A percentile compares a stretch with the other conserved stretches of the same genome.
phyloP scores from a whole-genome alignment of 2,113 vertebrate genomes.

The Lepus americanus region DNA sequence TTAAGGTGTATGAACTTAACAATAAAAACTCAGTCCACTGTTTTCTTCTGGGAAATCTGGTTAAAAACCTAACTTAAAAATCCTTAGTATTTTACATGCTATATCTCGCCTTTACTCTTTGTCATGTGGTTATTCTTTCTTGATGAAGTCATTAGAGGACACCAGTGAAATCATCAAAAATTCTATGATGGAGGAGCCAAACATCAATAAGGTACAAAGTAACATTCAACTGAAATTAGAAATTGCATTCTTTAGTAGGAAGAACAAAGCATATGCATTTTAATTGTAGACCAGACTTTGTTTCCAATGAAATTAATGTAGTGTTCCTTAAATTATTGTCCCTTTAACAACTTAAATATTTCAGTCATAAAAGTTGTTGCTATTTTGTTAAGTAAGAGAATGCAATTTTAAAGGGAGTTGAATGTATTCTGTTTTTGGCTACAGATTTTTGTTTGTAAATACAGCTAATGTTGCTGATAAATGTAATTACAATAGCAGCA shows the following conservation, averaged over 20 bases:
- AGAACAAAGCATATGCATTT: conserved; percentile 53
- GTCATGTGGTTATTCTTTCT: conserved; percentile 87
- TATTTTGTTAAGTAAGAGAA: conserved; percentile 74
- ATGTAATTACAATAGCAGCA: conserved; percentile 44
- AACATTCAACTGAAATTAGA: conserved; percentile 78
- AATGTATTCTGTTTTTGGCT: conserved; percentile 76
- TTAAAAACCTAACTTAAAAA: conserved; percentile 47
- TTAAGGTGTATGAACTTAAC: conserved; percentile 43
- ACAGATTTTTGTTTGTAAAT: conserved; percentile 72
- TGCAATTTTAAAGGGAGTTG: conserved; percentile 81
- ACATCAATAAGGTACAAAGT: conserved; percentile 93
- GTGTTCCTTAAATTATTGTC: conserved; percentile 35
- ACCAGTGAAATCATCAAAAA: conserved; percentile 92
- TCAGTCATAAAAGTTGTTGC: conserved; percentile 2
- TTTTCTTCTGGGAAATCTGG: conserved; percentile 42
- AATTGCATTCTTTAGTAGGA: conserved; percentile 75
- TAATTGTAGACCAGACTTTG: conserved; percentile 37
- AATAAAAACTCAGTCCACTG: not conserved
- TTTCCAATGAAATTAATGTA: not conserved
- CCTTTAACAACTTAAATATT: conserved; percentile 52
- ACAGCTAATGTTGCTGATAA: conserved; percentile 66
- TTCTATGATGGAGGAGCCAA: conserved; percentile 91
- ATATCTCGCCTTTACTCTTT: conserved; percentile 87
- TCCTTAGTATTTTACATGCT: conserved; percentile 84
- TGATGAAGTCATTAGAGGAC: conserved; percentile 93